These are phyloP conservation scores for Pristionchus arcanus DNA, from an alignment of 2,888 invertebrate genomes.

Conservation along the genomic window DNA sequence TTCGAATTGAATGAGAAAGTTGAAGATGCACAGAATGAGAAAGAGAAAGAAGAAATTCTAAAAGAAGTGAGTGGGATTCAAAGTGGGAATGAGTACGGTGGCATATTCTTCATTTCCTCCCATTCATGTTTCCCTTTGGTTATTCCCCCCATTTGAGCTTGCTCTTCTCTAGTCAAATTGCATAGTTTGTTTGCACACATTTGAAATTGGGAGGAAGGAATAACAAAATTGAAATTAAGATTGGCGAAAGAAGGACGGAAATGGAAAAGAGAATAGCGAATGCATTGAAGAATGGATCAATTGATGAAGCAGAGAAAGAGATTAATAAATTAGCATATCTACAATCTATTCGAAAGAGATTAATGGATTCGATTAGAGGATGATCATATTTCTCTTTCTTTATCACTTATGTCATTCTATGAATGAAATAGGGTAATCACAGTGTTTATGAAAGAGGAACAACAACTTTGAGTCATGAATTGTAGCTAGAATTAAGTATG, in stretches of 20 bases:
- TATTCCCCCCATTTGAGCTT: neutral
- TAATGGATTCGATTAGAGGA: constrained; percentile 37
- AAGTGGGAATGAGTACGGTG: neutral
- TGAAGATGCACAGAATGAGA: constrained; percentile 79
- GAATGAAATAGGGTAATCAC: neutral
- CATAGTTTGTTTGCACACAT: neutral
- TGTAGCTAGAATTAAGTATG: constrained; percentile 34
- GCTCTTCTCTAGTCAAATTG: constrained; percentile 2
- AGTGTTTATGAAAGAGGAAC: constrained; percentile 17
- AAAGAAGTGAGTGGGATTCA: constrained; percentile 13
- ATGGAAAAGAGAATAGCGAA: constrained; percentile 41
- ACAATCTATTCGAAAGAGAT: constrained; percentile 38
- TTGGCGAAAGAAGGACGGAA: neutral
- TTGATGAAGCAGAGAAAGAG: constrained; percentile 22
- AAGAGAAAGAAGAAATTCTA: constrained; percentile 58
- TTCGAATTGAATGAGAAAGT: constrained; percentile 94
- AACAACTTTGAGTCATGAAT: constrained; percentile 44
- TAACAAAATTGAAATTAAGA: constrained; percentile 32
- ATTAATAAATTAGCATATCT: constrained; percentile 49
- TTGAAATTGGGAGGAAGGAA: neutral
- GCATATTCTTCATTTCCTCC: neutral
- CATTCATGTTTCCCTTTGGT: neutral
- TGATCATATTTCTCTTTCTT: neutral
- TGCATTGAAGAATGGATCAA: neutral
- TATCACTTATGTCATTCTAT: neutral